Conservation (phyloP, 2,888 invertebrate genomes). For the Luffia ferchaultella region DNA sequence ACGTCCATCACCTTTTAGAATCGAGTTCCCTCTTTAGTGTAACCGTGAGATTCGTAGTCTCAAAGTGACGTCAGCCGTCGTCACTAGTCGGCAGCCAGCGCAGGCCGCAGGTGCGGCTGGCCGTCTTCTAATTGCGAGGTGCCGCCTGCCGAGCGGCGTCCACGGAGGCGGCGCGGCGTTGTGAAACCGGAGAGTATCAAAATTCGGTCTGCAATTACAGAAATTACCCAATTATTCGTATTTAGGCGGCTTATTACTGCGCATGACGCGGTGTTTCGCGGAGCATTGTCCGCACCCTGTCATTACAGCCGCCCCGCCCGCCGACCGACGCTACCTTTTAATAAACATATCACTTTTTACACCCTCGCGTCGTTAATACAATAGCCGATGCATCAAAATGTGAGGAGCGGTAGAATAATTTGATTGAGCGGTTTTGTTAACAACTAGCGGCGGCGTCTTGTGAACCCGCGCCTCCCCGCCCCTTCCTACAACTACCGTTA, state of each 20-base stretch:
- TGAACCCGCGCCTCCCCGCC: not conserved
- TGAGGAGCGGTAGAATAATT: not conserved
- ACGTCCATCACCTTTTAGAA: not conserved
- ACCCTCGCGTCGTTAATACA: slow-evolving; percentile 25
- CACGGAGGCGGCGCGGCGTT: not conserved
- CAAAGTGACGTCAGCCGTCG: not conserved
- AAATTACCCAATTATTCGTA: slow-evolving; percentile 5
- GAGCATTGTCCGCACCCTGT: not conserved
- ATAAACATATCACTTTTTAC: slow-evolving; percentile 48
- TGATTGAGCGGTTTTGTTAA: not conserved
- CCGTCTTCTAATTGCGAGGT: not conserved
- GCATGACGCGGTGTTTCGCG: slow-evolving; percentile 3
- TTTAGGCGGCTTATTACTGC: slow-evolving; percentile 2
- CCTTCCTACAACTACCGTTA: not conserved
- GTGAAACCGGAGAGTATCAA: not conserved
- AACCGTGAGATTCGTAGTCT: not conserved
- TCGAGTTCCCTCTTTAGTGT: not conserved
- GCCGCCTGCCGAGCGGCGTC: not conserved
- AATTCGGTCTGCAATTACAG: slow-evolving; percentile 3
- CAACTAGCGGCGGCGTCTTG: not conserved
- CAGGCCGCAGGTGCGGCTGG: not conserved
- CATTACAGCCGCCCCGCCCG: slow-evolving; percentile 13
- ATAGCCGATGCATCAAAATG: slow-evolving; percentile 15
- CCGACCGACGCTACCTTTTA: slow-evolving; percentile 28
- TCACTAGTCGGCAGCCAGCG: not conserved